Conservation (phyloP, 1,140 invertebrate genomes). For the Solenopsis fugax region DNA sequence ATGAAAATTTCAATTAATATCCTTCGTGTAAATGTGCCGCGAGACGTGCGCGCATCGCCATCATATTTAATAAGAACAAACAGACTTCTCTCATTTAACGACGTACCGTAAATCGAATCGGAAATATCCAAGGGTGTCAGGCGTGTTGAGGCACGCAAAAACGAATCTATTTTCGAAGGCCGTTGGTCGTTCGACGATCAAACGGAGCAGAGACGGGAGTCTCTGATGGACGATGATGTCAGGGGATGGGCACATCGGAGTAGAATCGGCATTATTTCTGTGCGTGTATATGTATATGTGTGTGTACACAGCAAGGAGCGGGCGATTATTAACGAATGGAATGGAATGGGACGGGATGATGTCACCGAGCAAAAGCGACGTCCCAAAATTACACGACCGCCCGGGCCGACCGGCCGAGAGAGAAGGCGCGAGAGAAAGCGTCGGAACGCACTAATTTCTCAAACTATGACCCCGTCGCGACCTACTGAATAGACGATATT, state of each 20-base stretch:
- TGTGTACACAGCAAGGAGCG: neutral
- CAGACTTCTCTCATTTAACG: neutral
- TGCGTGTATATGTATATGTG: neutral
- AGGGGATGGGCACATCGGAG: constrained; percentile 40
- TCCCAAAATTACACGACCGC: constrained; percentile 66
- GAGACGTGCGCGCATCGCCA: neutral
- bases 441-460: constrained; percentile 33
- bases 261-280: constrained; percentile 31
- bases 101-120: constrained; percentile 20
- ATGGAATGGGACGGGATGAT: constrained; percentile 62
- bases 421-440: constrained; percentile 10
- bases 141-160: constrained; percentile 18
- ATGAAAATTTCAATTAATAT: constrained; percentile 58
- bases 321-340: constrained; percentile 63
- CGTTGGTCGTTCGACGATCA: constrained; percentile 47
- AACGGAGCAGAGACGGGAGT: constrained; percentile 28
- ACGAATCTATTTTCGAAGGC: constrained; percentile 73
- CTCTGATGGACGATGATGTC: constrained; percentile 69
- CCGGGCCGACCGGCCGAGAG: neutral
- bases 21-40: neutral
- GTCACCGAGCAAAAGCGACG: constrained; percentile 64
- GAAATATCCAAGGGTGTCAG: constrained; percentile 12
- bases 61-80: constrained; percentile 51
- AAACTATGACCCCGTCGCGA: neutral
- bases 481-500: constrained; percentile 9